These are phyloP conservation scores for Monochamus saltuarius DNA, from an alignment of 1,140 invertebrate species.

Conservation along the genomic window DNA sequence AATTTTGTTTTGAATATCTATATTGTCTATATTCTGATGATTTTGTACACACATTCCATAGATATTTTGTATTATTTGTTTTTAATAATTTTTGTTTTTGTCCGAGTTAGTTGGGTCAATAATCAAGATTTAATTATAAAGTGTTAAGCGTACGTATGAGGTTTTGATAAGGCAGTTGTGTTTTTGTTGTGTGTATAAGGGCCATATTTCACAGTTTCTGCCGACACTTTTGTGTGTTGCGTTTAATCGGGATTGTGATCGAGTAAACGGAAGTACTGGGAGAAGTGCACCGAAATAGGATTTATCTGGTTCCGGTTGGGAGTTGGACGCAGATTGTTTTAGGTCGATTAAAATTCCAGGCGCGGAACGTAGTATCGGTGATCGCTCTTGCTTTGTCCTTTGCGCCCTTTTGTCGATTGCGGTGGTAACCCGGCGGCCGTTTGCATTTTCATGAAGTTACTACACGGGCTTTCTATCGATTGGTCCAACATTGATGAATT, in stretches of 20 bases:
- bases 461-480: slow-evolving; percentile 14
- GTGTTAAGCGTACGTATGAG: no score
- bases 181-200: slow-evolving; percentile 20
- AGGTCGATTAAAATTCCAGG: slow-evolving; percentile 45
- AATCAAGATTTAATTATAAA: no score
- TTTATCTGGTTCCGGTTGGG: slow-evolving; percentile 43
- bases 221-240: slow-evolving; percentile 37
- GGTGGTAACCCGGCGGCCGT: slow-evolving; percentile 11
- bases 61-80: no score
- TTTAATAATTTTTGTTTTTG: no score
- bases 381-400: slow-evolving; percentile 24
- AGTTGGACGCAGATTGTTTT: slow-evolving; percentile 45
- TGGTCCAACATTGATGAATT: slow-evolving; percentile 47
- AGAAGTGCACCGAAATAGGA: slow-evolving; percentile 41
- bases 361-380: slow-evolving; percentile 30
- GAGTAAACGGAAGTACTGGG: slow-evolving; percentile 40
- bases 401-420: slow-evolving; percentile 26
- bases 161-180: not conserved
- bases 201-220: slow-evolving; percentile 22
- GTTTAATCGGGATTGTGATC: slow-evolving; percentile 39
- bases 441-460: slow-evolving; percentile 25
- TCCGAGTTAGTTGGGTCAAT: not conserved
- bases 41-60: no score
- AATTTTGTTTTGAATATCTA: no score
- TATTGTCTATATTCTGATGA: no score